Conservation (phyloP, 2,888 invertebrate genomes). For the Coecobrya sp. region DNA sequence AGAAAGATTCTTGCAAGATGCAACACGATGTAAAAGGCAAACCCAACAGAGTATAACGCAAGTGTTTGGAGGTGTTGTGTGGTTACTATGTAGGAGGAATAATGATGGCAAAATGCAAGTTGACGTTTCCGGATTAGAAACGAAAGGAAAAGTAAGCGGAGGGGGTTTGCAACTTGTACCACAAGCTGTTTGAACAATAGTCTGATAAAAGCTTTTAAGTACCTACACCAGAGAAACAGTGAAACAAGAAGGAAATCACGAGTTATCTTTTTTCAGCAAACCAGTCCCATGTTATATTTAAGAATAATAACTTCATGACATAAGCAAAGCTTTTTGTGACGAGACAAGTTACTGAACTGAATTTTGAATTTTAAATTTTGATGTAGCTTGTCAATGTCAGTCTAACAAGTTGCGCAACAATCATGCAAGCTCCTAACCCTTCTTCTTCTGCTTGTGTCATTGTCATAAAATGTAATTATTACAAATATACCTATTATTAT, state of each 20-base stretch:
- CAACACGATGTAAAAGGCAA: background rate
- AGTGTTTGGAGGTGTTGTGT: background rate
- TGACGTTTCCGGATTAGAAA: conserved; percentile 33
- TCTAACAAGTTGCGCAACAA: background rate
- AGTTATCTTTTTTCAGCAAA: background rate
- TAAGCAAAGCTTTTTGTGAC: background rate
- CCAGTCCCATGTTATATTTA: background rate
- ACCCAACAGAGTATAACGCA: background rate
- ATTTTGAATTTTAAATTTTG: background rate
- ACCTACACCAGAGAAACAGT: background rate
- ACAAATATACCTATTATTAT: too few relatives aligned
- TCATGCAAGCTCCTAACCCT: background rate
- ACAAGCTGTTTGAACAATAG: background rate
- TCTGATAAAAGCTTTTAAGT: background rate
- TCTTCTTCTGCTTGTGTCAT: background rate
- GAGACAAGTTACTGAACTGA: background rate
- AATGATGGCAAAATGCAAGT: background rate
- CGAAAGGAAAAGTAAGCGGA: background rate
- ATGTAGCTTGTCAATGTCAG: background rate
- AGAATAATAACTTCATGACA: background rate
- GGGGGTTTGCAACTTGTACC: background rate
- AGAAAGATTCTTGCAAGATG: background rate
- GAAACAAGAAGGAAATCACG: background rate
- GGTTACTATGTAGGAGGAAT: background rate
- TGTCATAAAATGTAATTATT: background rate